phyloP scores from a whole-genome alignment of 2,113 vertebrate species.

The Columba livia region DNA sequence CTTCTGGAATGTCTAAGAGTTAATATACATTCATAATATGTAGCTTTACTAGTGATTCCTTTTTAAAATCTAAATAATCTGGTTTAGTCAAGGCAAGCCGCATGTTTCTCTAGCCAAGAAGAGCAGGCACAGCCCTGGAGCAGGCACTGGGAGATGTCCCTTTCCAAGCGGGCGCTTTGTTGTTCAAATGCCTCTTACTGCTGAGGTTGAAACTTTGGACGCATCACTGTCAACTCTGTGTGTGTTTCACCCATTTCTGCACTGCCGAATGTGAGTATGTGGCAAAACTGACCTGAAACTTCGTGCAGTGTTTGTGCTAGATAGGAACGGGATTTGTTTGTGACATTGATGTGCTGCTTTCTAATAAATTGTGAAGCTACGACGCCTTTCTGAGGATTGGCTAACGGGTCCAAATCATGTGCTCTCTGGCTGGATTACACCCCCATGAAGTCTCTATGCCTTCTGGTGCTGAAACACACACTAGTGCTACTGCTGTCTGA shows the following conservation, averaged over 20 bases:
- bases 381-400: background rate
- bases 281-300: background rate
- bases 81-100: background rate
- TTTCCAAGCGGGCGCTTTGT: background rate
- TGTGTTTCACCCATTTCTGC: background rate
- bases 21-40: background rate
- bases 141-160: background rate
- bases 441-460: fast-evolving
- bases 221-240: fast-evolving
- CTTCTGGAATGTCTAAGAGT: background rate
- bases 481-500: background rate
- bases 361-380: background rate
- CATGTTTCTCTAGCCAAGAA: background rate
- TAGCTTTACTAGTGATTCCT: background rate
- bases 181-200: background rate
- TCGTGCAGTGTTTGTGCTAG: background rate
- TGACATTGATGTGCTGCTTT: background rate
- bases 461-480: background rate
- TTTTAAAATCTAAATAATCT: background rate
- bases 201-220: background rate
- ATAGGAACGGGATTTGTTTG: background rate
- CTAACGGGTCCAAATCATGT: background rate
- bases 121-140: background rate
- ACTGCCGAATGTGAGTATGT: background rate
- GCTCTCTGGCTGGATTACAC: background rate